Conservation (phyloP, 2,888 invertebrate species). For the Spicauda simplicius region DNA sequence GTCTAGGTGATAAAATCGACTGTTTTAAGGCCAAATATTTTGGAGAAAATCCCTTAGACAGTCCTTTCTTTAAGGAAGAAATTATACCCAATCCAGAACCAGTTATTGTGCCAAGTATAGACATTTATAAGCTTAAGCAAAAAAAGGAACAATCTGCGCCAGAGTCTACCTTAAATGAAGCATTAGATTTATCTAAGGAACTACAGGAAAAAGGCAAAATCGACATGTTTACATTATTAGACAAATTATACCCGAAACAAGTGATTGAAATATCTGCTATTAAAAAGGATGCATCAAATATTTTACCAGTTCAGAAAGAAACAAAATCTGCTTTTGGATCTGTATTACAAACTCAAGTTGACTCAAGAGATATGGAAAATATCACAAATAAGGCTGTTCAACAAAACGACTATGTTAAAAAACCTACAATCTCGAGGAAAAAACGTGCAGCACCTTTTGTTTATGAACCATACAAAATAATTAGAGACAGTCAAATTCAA, state of each 20-base stretch:
- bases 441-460: conserved; percentile 69
- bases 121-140: conserved; percentile 45
- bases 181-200: neutral
- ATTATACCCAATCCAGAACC: conserved; percentile 78
- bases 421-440: conserved; percentile 50
- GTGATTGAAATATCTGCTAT: conserved; percentile 6
- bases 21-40: conserved; percentile 91
- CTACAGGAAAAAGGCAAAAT: conserved; percentile 23
- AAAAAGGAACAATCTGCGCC: conserved; percentile 1
- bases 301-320: neutral
- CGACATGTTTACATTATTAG: conserved; percentile 32
- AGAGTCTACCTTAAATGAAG: neutral
- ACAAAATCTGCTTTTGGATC: conserved; percentile 1
- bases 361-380: conserved; percentile 37
- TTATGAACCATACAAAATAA: conserved; percentile 80
- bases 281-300: neutral
- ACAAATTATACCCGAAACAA: conserved; percentile 30
- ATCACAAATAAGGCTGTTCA: conserved; percentile 46
- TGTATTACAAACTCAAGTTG: too few relatives aligned
- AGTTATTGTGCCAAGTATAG: conserved; percentile 54
- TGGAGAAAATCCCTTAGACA: conserved; percentile 90
- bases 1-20: conserved; percentile 89
- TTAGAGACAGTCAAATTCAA: conserved; percentile 67
- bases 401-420: conserved; percentile 55
- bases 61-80: conserved; percentile 88